phyloP scores from a whole-genome alignment of 1,140 invertebrate species.

The Apocrypta bakeri region DNA sequence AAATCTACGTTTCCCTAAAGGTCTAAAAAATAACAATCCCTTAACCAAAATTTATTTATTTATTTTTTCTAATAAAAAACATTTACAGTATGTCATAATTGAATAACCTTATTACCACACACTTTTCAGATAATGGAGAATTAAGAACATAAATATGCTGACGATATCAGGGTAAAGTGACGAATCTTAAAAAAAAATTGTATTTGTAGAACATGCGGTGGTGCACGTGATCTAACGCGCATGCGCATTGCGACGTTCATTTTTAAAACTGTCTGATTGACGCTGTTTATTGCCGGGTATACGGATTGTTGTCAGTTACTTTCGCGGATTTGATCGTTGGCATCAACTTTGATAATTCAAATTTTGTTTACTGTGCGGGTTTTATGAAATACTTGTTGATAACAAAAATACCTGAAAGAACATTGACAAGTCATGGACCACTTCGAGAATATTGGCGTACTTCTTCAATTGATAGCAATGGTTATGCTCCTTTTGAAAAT shows the following conservation, averaged over 20 bases:
- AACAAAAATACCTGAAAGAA: not conserved
- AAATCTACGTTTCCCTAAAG: no score
- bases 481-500: conserved; percentile 44
- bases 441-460: conserved; percentile 46
- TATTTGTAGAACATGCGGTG: conserved; percentile 7
- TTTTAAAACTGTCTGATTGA: conserved; percentile 39
- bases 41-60: no score
- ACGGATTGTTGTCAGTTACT: conserved; percentile 38
- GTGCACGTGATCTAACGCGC: conserved; percentile 12
- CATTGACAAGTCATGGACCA: conserved; percentile 24
- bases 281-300: conserved; percentile 2
- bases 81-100: no score
- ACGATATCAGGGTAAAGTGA: conserved; percentile 20
- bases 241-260: conserved; percentile 16
- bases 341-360: not conserved
- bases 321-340: conserved; percentile 5
- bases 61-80: no score
- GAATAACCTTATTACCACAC: not conserved
- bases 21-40: no score
- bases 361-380: not conserved
- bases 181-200: conserved; percentile 16
- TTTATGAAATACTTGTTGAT: not conserved
- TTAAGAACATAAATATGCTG: conserved; percentile 17
- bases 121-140: conserved; percentile 22
- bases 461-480: conserved; percentile 45